phyloP scores from a whole-genome alignment of 2,888 invertebrate species.

The Seira musarum region DNA sequence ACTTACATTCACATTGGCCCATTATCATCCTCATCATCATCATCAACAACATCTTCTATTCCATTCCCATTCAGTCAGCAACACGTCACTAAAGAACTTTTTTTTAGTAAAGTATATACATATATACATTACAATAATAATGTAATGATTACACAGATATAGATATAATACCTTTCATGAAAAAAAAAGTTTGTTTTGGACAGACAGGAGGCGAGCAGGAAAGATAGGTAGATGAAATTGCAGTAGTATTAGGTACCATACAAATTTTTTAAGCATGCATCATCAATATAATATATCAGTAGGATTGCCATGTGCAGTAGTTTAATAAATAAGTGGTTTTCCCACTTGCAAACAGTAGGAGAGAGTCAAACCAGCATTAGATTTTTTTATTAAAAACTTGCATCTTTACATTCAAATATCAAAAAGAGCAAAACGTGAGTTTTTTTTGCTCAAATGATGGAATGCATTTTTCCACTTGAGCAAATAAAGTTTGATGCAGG shows the following conservation, averaged over 20 bases:
- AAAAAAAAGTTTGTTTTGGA: slow-evolving; percentile 54
- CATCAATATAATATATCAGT: slow-evolving; percentile 20
- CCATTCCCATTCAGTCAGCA: slow-evolving; percentile 56
- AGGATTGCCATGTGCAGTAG: slow-evolving; percentile 41
- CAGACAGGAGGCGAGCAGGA: slow-evolving; percentile 47
- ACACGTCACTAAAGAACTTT: slow-evolving; percentile 37
- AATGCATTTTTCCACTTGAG: slow-evolving; percentile 2
- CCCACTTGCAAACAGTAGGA: background rate
- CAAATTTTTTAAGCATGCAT: slow-evolving; percentile 19
- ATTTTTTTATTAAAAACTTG: background rate
- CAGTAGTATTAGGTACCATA: background rate
- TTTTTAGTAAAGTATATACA: slow-evolving; percentile 15
- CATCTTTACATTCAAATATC: background rate
- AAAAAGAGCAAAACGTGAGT: background rate
- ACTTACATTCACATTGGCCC: slow-evolving; percentile 60
- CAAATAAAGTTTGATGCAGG: background rate
- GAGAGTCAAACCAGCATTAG: background rate
- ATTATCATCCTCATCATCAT: slow-evolving; percentile 54
- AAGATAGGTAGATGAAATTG: slow-evolving; percentile 31
- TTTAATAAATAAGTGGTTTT: slow-evolving; percentile 16
- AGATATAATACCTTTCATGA: slow-evolving; percentile 17
- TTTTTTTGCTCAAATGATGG: slow-evolving; percentile 6
- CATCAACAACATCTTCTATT: slow-evolving; percentile 52
- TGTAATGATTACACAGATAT: no score
- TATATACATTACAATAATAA: no score